Evolutionary conservation across 2,113 vertebrate genomes (phyloP), one percentile per base, ranked within the genome.

Genomic region (Solea solea): DNA sequence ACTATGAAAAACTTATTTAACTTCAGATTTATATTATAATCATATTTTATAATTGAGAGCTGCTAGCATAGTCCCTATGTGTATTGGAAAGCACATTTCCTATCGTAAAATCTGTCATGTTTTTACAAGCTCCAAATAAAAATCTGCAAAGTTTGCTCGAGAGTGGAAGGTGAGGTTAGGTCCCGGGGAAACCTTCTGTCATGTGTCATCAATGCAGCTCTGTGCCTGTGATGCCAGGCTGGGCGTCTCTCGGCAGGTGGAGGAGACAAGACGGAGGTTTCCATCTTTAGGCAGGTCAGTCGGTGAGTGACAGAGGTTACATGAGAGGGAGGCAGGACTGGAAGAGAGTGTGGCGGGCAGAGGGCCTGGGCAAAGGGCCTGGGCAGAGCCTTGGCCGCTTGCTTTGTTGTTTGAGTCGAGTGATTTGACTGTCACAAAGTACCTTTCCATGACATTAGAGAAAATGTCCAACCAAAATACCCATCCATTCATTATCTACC

Each of bases 271-370:
- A 53, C 44, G 11, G 71, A 40, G 28, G 21, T 39, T 5, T 82
- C 44, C 16, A 46, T 64, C 61, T 76, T 64, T 21, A 60, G 62
- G 48, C 51, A 42, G 40, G 64, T 66, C 70, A 70, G 41, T 44
- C 51, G 45, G 52, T 54, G 59, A 80, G 41, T 68, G 56, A 61
- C 49, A 61, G 62, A 28, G 77, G 67, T 59, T 48, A 11, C 15
- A 41, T 42, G 42, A 40, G 21, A 70, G 40, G 41, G 45, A 9
- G 68, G 62, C 51, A 39, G 25, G 21, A 13, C 62, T 56, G 54
- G 10, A 40, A 14, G 54, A 69, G 28, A 62, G 45, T 16, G 27
- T 25, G 46, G 14, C 14, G 25, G 27, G 10, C 54, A 61, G 10
- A 67, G 14, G 14, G 7, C 21, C 52, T 12, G 16, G 14, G 16